phyloP scores from a whole-genome alignment of 2,113 vertebrate species.

The Rhea pennata region DNA sequence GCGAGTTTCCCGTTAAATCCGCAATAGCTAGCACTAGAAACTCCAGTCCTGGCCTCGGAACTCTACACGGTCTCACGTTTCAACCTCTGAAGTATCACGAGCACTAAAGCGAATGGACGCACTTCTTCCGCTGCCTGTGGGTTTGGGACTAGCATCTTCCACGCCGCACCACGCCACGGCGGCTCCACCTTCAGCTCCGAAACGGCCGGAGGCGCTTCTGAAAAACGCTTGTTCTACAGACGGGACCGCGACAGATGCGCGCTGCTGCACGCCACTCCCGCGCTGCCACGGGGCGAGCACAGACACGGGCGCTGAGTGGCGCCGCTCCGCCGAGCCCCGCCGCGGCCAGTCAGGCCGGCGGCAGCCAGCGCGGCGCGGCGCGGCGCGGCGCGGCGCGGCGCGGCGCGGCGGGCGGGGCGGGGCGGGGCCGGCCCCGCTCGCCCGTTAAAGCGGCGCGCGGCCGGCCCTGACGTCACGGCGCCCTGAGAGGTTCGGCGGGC shows the following conservation, averaged over 20 bases:
- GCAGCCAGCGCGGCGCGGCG: too few relatives aligned
- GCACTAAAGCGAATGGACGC: background rate
- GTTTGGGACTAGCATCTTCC: background rate
- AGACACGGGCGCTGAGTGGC: too few relatives aligned
- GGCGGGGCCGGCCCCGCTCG: background rate
- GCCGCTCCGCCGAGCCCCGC: too few relatives aligned
- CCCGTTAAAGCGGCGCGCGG: background rate
- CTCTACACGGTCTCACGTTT: background rate
- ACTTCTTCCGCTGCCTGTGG: accelerated
- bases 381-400: background rate
- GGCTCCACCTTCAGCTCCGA: too few relatives aligned
- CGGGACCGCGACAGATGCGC: too few relatives aligned
- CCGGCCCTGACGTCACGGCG: slow-evolving; percentile 75
- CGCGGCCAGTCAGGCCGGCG: too few relatives aligned
- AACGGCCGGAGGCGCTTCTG: too few relatives aligned
- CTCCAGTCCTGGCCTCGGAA: background rate
- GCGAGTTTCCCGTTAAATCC: background rate
- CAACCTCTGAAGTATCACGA: background rate
- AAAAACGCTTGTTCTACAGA: too few relatives aligned
- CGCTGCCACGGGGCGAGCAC: too few relatives aligned
- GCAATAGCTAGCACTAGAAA: background rate
- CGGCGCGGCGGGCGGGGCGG: background rate
- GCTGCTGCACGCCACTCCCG: too few relatives aligned
- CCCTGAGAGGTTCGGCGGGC: slow-evolving; percentile 13
- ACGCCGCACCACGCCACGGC: too few relatives aligned